Percentiles rank a stretch among this genome's conserved stretches.
Conservation (phyloP, 2,797 vertebrate genomes). For the Steatocranus sp. region DNA sequence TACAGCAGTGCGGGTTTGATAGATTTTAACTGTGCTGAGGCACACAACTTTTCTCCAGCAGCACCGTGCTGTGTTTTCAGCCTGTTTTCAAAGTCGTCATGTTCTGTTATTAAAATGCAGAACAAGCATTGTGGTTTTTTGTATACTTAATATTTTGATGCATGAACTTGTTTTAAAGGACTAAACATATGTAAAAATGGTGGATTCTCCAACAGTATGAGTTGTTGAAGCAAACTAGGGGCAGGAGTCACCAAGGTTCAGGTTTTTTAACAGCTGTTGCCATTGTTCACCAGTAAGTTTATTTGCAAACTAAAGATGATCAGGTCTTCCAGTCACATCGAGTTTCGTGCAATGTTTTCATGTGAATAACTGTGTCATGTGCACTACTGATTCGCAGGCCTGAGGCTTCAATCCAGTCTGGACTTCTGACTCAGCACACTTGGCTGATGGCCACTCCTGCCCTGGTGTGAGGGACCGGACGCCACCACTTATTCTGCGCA, state of each 20-base stretch:
- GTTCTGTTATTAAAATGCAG: background rate
- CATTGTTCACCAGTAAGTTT: background rate
- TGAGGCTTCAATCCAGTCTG: background rate
- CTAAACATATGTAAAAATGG: background rate
- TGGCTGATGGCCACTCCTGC: background rate
- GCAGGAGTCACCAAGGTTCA: background rate
- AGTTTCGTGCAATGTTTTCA: background rate
- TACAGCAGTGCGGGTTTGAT: background rate
- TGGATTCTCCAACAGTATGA: background rate
- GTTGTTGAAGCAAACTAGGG: background rate
- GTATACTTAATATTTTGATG: background rate
- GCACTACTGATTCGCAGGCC: conserved; percentile 5
- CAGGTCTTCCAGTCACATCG: background rate
- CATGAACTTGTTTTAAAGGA: background rate
- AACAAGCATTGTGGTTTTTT: accelerated
- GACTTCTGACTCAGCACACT: background rate
- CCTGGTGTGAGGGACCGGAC: background rate
- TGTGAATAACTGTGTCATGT: background rate
- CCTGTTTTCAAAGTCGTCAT: background rate
- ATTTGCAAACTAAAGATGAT: background rate
- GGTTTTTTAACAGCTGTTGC: background rate
- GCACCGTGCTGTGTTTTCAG: background rate
- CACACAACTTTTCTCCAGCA: background rate
- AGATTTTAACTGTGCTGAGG: background rate
- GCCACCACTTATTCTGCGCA: background rate